These are phyloP conservation scores for Rousettus madagascariensis DNA, from an alignment of 2,797 vertebrate species.

Conservation along the genomic window DNA sequence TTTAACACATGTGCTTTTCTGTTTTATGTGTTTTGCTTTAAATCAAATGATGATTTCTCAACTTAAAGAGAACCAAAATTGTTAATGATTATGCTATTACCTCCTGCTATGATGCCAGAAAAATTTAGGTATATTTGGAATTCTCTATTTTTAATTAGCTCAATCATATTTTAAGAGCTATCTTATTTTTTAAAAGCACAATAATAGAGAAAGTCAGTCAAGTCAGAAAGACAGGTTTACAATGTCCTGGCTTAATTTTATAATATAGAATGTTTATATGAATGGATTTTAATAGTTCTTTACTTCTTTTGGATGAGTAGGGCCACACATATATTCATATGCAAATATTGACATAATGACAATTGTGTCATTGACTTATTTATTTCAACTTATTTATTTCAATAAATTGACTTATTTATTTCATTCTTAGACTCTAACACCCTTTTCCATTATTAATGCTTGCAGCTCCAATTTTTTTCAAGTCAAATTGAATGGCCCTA, in stretches of 20 bases:
- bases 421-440: background rate
- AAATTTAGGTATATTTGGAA: background rate
- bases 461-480: background rate
- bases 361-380: background rate
- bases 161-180: background rate
- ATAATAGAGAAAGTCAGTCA: background rate
- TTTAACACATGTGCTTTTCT: background rate
- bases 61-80: background rate
- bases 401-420: background rate
- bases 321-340: background rate
- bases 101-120: background rate
- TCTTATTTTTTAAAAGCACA: background rate
- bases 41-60: background rate
- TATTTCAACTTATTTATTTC: background rate
- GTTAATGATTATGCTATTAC: background rate
- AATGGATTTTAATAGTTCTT: background rate
- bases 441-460: background rate
- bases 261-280: background rate
- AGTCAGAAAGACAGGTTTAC: background rate
- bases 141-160: background rate
- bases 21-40: background rate
- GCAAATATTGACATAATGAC: background rate
- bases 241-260: background rate
- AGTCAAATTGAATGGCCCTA: background rate
- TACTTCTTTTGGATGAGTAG: background rate